Percentiles rank a stretch among this genome's conserved stretches.
Conservation (phyloP, 2,797 vertebrate genomes). For the Rhincodon typus region DNA sequence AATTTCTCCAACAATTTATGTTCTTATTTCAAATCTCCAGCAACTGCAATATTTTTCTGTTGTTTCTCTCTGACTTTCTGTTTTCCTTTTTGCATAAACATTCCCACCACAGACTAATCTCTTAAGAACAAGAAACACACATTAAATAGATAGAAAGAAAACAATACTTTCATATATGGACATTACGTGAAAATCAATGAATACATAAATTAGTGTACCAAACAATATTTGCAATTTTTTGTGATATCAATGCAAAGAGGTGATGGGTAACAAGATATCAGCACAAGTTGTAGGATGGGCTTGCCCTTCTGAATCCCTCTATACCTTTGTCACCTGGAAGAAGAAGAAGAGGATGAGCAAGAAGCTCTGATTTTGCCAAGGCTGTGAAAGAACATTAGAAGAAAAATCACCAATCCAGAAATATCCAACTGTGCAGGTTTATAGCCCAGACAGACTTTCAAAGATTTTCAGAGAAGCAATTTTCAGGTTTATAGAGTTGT, state of each 20-base stretch:
- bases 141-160: background rate
- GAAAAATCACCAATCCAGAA: background rate
- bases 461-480: background rate
- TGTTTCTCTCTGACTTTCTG: background rate
- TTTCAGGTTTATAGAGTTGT: background rate
- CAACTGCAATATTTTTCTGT: too few relatives aligned
- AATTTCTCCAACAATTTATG: too few relatives aligned
- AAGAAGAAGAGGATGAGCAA: background rate
- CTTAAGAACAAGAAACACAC: background rate
- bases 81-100: background rate
- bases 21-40: too few relatives aligned
- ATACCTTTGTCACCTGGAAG: background rate
- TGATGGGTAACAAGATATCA: background rate
- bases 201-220: background rate
- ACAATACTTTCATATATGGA: background rate
- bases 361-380: background rate
- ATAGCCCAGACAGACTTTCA: background rate
- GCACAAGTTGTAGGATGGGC: background rate
- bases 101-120: background rate
- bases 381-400: background rate
- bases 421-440: background rate
- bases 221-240: background rate
- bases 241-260: background rate
- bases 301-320: background rate
- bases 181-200: background rate